Evolutionary conservation across 2,113 vertebrate species (phyloP), one percentile per base, ranked within the genome.

Genomic region (Paracanthobrama guichenoti): DNA sequence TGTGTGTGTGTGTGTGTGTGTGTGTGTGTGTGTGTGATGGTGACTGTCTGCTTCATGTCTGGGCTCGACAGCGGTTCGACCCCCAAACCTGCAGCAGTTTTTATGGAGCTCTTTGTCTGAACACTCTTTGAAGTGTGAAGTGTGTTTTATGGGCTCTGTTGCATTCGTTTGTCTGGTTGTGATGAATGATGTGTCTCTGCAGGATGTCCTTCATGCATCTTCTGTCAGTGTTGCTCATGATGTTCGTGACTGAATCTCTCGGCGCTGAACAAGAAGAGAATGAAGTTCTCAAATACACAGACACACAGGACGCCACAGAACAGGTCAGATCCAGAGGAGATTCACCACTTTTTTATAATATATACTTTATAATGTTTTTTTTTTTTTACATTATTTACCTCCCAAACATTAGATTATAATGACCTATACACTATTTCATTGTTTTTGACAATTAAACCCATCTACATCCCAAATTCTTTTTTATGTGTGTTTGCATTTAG

Each of bases 171-270:
- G 20, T 28, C 3, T 35, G 28, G 7, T 67, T 66, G n/a, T 60
- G 57, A 8, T 26, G 11, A 5, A 22, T 85, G 35, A 11, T 62
- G 16, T 59, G 77, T 50, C 18, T 82, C 10, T 77, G 80, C 60
- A 90, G 86, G 53, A 87, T 83, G 89, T 48, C 62, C 88, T 84
- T 87, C 86, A 85, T 91, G 92, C 87, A 6, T 79, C 81, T 85
- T 72, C 80, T 92, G 48, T 88, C 86, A 12, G 77, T 93, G 85
- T 89, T 94, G 83, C 83, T 90, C 60, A 35, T 81, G 42, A 14
- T 75, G 81, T 85, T 88, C 6, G 73, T 26, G 66, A 81, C 82
- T 55, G 53, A 55, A 55, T 18, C 53, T 44, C 81, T 92, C 74
- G 84, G 44, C 73, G 85, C 87, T 79, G 64, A 76, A 8, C 88